Conservation (phyloP, 2,113 vertebrate species). For the Otocyon megalotis region DNA sequence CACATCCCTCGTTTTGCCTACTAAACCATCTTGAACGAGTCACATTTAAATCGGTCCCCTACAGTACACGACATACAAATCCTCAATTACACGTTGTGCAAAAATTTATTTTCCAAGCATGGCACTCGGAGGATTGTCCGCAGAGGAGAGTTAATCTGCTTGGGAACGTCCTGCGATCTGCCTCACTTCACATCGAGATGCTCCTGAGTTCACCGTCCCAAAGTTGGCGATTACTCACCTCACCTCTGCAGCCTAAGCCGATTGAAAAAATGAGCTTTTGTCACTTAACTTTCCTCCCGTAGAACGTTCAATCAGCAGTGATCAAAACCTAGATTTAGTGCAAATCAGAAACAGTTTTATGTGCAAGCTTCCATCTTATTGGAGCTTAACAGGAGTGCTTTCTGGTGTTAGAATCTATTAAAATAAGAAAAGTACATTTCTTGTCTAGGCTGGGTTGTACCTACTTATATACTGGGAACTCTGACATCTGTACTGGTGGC, state of each 20-base stretch:
- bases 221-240: neutral
- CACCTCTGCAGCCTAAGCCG: neutral
- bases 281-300: neutral
- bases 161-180: neutral
- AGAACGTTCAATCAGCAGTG: neutral
- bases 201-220: neutral
- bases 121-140: neutral
- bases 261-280: neutral
- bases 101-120: neutral
- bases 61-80: neutral
- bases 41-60: neutral
- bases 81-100: neutral
- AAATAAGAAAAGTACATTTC: neutral
- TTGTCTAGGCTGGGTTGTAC: neutral
- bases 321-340: neutral
- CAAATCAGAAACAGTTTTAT: neutral
- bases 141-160: too few relatives aligned
- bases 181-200: neutral
- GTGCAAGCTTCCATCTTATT: neutral
- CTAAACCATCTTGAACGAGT: neutral
- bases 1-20: neutral
- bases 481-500: accelerated
- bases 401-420: neutral
- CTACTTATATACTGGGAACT: neutral
- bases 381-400: neutral